Conservation (phyloP, 2,797 vertebrate species). For the Jordanella pulchra region DNA sequence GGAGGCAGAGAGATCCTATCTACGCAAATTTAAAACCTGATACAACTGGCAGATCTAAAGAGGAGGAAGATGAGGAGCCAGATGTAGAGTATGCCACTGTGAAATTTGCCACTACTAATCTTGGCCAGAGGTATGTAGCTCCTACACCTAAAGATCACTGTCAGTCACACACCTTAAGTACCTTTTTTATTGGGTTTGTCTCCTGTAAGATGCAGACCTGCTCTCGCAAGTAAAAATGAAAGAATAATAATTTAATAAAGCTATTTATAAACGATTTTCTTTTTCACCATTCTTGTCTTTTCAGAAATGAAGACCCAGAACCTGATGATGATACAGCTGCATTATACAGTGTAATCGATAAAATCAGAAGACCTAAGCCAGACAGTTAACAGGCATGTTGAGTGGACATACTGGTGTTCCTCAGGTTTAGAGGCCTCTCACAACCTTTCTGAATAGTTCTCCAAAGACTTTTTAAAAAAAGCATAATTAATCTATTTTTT, state of each 20-base stretch:
- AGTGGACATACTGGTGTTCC: too few species aligned
- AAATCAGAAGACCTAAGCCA: background rate
- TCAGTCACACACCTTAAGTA: background rate
- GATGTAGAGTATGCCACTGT: constrained; percentile 24
- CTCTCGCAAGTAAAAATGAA: background rate
- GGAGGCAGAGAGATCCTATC: constrained; percentile 11
- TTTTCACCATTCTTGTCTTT: background rate
- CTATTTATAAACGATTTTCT: background rate
- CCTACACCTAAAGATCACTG: background rate
- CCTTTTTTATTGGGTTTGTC: background rate
- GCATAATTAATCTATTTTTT: too few species aligned
- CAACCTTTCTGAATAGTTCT: too few species aligned
- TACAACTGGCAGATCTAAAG: background rate
- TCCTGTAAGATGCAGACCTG: background rate
- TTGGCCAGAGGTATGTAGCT: constrained; percentile 5
- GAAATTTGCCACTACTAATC: background rate
- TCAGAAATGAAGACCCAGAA: constrained; percentile 5
- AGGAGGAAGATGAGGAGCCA: constrained; percentile 10
- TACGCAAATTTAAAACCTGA: constrained; percentile 14
- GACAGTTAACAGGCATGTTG: background rate
- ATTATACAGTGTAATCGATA: constrained; percentile 28
- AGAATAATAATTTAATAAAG: background rate
- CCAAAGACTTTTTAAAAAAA: too few species aligned
- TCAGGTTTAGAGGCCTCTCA: too few species aligned
- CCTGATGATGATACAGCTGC: background rate